Conservation (phyloP, 2,113 vertebrate species). For the Rhynchomys soricoides region DNA sequence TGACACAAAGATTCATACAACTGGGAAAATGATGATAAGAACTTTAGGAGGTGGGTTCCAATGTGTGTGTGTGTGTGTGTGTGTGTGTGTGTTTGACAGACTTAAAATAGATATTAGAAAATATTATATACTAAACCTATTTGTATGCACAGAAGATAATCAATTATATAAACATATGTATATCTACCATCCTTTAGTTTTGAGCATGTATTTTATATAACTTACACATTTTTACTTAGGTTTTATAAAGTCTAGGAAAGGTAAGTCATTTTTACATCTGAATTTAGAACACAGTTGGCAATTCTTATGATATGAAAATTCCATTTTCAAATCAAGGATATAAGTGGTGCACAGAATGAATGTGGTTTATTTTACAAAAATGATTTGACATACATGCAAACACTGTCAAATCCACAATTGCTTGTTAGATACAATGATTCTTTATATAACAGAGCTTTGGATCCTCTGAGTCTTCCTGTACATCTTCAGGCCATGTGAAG, state of each 20-base stretch:
- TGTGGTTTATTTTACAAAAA: background rate
- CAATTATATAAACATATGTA: fast-evolving
- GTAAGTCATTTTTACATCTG: background rate
- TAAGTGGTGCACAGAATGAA: background rate
- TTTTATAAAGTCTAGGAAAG: background rate
- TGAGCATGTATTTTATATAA: background rate
- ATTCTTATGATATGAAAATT: background rate
- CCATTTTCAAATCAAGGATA: background rate
- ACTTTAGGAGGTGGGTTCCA: background rate
- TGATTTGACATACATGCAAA: background rate
- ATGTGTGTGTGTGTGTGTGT: fast-evolving
- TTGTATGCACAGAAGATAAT: background rate
- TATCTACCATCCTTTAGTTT: background rate
- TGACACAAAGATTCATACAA: background rate
- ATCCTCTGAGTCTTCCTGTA: background rate
- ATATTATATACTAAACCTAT: background rate
- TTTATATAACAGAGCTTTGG: background rate
- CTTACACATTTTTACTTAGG: background rate
- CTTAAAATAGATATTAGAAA: background rate
- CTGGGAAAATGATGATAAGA: background rate
- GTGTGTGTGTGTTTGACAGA: background rate
- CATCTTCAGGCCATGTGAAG: background rate
- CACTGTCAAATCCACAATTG: background rate
- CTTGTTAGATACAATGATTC: background rate
- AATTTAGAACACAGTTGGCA: background rate